Base-by-base conservation (phyloP, 2,113 vertebrate species). In the Barbus barbus region DNA sequence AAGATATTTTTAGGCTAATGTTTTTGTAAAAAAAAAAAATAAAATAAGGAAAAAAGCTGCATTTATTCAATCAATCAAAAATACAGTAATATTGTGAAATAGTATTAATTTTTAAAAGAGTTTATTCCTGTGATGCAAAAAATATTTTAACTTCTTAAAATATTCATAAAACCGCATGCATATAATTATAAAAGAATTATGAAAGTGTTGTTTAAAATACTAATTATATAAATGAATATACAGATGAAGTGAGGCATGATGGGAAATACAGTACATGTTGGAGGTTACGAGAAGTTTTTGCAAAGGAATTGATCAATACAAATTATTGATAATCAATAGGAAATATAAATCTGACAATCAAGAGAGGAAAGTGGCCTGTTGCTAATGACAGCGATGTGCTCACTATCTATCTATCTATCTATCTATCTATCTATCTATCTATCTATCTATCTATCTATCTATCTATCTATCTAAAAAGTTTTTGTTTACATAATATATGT, bases 191-290 rank as follows among this genome's bases (percentile, higher is more conserved):
- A n/a, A n/a, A n/a, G n/a, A n/a, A n/a, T n/a, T n/a, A n/a, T n/a
- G n/a, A n/a, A n/a, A n/a, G n/a, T n/a, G n/a, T n/a, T n/a, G n/a
- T n/a, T n/a, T n/a, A n/a, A n/a, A n/a, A n/a, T n/a, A n/a, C n/a
- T n/a, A n/a, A n/a, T n/a, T n/a, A n/a, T n/a, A n/a, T n/a, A n/a
- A n/a, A n/a, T n/a, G n/a, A n/a, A n/a, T n/a, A n/a, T n/a, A n/a
- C n/a, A n/a, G n/a, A n/a, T n/a, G n/a, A n/a, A n/a, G 26, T 67
- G 16, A 20, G 18, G 26, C 20, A 78, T 78, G 75, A 38, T 58
- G 51, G 75, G 75, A 78, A 38, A 78, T 77, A 16, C 51, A 9
- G 31, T n/a, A 56, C 16, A 41, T 61, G n/a, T 44, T n/a, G 44
- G 13, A 61, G 53, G 33, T 78, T 78, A 60, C 33, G 1, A 61